These are phyloP conservation scores for Pitangus sulphuratus DNA, from an alignment of 2,797 vertebrate species.

Conservation along the genomic window DNA sequence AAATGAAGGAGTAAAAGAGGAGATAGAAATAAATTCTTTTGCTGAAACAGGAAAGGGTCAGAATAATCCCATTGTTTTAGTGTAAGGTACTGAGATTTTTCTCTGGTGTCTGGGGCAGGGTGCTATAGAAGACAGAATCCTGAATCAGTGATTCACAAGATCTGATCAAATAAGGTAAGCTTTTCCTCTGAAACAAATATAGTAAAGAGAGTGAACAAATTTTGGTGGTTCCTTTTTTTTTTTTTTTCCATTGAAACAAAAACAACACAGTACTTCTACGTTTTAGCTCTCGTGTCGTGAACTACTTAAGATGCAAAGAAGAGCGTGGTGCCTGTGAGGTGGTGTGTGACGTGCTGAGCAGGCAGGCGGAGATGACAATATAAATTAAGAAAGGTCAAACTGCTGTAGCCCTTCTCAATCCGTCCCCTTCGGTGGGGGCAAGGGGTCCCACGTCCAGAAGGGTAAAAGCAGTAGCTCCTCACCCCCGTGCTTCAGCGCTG, in stretches of 20 bases:
- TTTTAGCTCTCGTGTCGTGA: background rate
- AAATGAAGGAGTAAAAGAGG: background rate
- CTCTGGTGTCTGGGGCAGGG: background rate
- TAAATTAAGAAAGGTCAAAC: background rate
- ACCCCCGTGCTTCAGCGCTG: fast-evolving
- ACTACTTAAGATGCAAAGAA: background rate
- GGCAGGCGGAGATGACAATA: background rate
- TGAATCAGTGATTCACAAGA: background rate
- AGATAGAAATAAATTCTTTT: background rate
- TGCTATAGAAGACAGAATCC: background rate
- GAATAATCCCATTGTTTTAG: background rate
- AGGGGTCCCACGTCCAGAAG: fast-evolving
- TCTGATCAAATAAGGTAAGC: background rate
- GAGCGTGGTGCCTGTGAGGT: background rate
- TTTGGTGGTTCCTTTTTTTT: background rate
- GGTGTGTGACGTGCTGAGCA: background rate
- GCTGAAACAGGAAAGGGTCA: background rate
- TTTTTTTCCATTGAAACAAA: background rate
- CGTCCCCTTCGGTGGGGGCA: fast-evolving
- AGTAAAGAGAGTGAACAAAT: background rate
- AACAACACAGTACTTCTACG: background rate
- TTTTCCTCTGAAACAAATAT: background rate
- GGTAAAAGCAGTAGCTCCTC: background rate
- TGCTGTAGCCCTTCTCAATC: background rate
- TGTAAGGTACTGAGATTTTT: background rate